Conservation (phyloP, 2,888 invertebrate genomes). For the Drosophila subquinaria region DNA sequence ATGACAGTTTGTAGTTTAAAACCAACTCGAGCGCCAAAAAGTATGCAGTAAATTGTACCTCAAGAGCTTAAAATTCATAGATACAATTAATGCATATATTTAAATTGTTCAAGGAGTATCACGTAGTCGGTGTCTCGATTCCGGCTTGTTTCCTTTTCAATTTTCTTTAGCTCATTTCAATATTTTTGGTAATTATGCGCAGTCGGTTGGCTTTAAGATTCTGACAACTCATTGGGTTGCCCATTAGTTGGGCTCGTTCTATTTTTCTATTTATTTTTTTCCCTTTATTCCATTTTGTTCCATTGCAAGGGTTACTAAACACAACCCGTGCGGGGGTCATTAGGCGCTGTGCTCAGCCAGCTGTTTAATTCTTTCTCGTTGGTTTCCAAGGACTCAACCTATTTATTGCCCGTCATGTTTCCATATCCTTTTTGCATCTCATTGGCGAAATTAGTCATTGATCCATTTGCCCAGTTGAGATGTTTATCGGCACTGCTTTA, state of each 20-base stretch:
- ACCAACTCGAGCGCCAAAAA: too few relatives aligned
- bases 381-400: constrained; percentile 25
- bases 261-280: constrained; percentile 3
- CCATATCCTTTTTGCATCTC: constrained; percentile 39
- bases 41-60: too few relatives aligned
- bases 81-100: too few relatives aligned
- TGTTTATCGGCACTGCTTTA: constrained; percentile 27
- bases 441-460: constrained; percentile 45
- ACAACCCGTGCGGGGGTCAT: constrained; percentile 28
- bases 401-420: constrained; percentile 55
- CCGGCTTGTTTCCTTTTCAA: too few relatives aligned
- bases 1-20: too few relatives aligned
- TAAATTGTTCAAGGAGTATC: too few relatives aligned
- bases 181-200: constrained; percentile 51
- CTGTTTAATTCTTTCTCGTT: constrained; percentile 47
- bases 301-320: constrained; percentile 43
- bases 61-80: too few relatives aligned
- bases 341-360: constrained; percentile 45
- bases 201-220: constrained; percentile 44
- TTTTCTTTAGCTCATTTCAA: constrained; percentile 55
- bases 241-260: constrained; percentile 49
- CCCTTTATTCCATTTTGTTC: not conserved
- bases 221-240: constrained; percentile 64
- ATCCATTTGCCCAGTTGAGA: constrained; percentile 33
- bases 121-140: too few relatives aligned